These are phyloP conservation scores for Antennarius striatus DNA, from an alignment of 2,113 vertebrate species.

Conservation along the genomic window DNA sequence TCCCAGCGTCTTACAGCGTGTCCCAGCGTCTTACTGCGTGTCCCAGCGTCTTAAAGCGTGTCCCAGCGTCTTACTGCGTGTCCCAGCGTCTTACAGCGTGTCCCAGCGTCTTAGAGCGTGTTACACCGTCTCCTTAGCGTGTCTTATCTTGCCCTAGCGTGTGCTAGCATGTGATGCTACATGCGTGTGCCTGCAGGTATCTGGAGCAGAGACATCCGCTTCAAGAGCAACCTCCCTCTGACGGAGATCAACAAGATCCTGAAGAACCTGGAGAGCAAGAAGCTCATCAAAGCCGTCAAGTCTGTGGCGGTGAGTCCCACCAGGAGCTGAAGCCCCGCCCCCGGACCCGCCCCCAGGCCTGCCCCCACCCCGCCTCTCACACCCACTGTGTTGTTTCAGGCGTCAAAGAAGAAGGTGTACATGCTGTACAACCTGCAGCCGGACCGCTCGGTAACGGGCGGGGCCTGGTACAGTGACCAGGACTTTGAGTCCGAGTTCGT, in stretches of 20 bases:
- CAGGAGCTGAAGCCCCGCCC: too few relatives aligned
- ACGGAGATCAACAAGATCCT: conserved; percentile 99
- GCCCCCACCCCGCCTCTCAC: background rate
- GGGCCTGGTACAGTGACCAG: conserved; percentile 98
- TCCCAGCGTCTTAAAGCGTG: too few relatives aligned
- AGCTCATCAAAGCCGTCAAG: conserved; percentile 98
- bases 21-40: too few relatives aligned
- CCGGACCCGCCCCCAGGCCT: too few relatives aligned
- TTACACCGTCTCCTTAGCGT: too few relatives aligned
- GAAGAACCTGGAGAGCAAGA: conserved; percentile 99
- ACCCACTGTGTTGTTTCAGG: conserved; percentile 73
- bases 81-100: too few relatives aligned
- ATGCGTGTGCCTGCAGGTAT: conserved; percentile 81
- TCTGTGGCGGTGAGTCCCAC: conserved; percentile 93
- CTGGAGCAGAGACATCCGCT: conserved; percentile 97
- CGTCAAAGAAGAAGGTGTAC: conserved; percentile 98
- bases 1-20: too few relatives aligned
- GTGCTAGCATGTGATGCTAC: background rate
- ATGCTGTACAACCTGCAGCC: conserved; percentile 98
- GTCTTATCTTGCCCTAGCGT: background rate
- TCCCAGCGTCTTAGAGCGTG: too few relatives aligned
- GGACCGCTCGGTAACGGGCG: conserved; percentile 94
- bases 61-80: too few relatives aligned
- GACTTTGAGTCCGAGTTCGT: conserved; percentile 99
- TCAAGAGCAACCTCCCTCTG: conserved; percentile 97